Base-by-base conservation (phyloP, 2,888 invertebrate genomes). In the Lepas anatifera region DNA sequence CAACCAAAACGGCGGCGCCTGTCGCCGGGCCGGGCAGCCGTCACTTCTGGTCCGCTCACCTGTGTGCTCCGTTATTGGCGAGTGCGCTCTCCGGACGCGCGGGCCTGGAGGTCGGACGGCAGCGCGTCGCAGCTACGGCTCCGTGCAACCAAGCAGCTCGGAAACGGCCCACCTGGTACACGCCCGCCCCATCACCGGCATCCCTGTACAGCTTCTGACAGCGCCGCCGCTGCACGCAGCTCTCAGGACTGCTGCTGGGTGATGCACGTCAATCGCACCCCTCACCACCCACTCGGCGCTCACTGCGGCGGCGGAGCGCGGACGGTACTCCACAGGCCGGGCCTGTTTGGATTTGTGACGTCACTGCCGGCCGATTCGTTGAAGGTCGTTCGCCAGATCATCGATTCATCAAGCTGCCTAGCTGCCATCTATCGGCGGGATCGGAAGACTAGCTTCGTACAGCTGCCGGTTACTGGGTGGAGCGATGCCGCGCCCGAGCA, bases 271-370 rank as follows among this genome's bases (percentile, higher is more conserved):
- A n/a, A n/a, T n/a, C 50, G 27, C 27, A 4, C 52, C 29, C 11
- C 52, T 4, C 27, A 13, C 35, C 32, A 32, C 22, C 18, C 58
- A 35, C 58, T 2, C 58, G 32, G 6, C 58, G 32, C 3, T 18
- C 35, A 58, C 22, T 35, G n/a, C 58, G 25, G 35, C 58, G 6
- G 58, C 35, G n/a, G n/a, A 32, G 18, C 58, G 35, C 58, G 35
- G 58, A 35, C 58, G 58, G 58, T 58, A 58, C 58, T 58, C 58
- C 58, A 58, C 58, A 35, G 32, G 35, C 58, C 22, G 25, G 58
- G 58, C 58, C 58, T 58, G 58, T 58, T 58, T 58, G 58, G 58
- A 58, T 58, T 58, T 58, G 58, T 58, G 58, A 58, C 58, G 58
- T 58, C 58, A 58, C 35, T 35, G 35, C 58, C 58, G 35, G 58